Base-by-base conservation (phyloP, 2,888 invertebrate species). In the Dromius quadrimaculatus region DNA sequence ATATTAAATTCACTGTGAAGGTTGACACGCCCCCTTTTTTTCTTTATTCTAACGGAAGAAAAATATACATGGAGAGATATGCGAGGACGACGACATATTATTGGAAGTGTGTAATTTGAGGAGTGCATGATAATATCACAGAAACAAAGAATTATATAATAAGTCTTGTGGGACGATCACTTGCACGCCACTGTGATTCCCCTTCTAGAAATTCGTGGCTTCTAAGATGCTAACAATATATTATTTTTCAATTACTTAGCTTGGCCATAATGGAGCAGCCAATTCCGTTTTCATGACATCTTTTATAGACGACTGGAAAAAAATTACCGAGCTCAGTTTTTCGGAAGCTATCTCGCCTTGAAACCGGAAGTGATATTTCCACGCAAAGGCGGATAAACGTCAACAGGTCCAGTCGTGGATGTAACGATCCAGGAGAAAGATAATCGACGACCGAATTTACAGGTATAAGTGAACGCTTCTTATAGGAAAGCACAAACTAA, bases 201-300 rank as follows among this genome's bases (percentile, higher is more conserved):
- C n/a, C n/a, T n/a, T n/a, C n/a, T n/a, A n/a, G n/a, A 23, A 54
- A 5, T 28, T 13, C 9, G 19, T 15, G 45, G 17, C 34, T 2
- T 36, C 20, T 17, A 47, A 50, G 19, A 36, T 32, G 32, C 34
- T 50, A 65, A 65, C 59, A 68, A 68, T 68, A 68, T 68, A 68
- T 68, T 68, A 68, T 68, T 68, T 68, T 68, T 59, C 68, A 68
- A 68, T 68, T 68, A 68, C 68, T 68, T 68, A 68, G 43, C 59
- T 11, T 17, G 34, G n/a, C 59, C 59, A 59, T 68, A 68, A 45
- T 57, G 57, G 62, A 38, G 57, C 43, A 11, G 13, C 15, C 68
- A 45, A 59, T 32, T 68, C 57, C 50, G n/a, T 15, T 62, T 62
- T 62, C 62, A 62, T 62, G 43, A 43, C 62, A 62, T 43, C 64